Evolutionary conservation across 1,140 invertebrate genomes (phyloP).

Genomic region (Lanistes nyassanus): DNA sequence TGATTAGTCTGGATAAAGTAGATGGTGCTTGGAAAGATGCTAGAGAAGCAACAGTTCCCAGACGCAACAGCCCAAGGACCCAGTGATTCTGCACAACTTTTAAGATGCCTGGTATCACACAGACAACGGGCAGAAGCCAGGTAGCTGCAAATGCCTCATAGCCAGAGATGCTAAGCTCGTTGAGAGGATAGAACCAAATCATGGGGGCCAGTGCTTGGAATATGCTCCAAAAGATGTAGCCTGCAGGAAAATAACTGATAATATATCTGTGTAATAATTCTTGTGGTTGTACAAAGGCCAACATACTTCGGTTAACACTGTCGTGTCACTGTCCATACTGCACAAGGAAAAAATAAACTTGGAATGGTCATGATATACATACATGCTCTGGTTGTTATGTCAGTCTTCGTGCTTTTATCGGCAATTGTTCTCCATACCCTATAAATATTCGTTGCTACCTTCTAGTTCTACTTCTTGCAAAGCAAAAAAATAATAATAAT

Average conservation of each 20-base stretch:
- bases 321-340: background rate
- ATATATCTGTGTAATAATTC: background rate
- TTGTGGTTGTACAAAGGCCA: background rate
- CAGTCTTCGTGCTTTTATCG: background rate
- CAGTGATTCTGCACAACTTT: constrained; percentile 46
- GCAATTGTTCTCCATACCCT: background rate
- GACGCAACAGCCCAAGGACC: constrained; percentile 50
- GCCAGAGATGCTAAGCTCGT: constrained; percentile 66
- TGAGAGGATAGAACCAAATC: constrained; percentile 68
- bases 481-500: too few species aligned
- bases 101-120: constrained; percentile 45
- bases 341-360: background rate
- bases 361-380: background rate
- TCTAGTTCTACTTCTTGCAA: too few species aligned
- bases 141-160: constrained; percentile 63
- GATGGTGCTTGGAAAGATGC: constrained; percentile 62
- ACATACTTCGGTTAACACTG: constrained; percentile 18
- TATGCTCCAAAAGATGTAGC: constrained; percentile 65
- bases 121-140: constrained; percentile 60
- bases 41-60: constrained; percentile 47
- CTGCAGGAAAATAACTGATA: constrained; percentile 47
- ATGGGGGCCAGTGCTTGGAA: constrained; percentile 65
- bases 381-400: background rate
- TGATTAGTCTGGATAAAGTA: constrained; percentile 56
- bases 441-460: too few species aligned